A percentile compares a stretch with the other conserved stretches of the same genome.
phyloP scores from a whole-genome alignment of 2,888 invertebrate species.

The Drosophila anomalipes region DNA sequence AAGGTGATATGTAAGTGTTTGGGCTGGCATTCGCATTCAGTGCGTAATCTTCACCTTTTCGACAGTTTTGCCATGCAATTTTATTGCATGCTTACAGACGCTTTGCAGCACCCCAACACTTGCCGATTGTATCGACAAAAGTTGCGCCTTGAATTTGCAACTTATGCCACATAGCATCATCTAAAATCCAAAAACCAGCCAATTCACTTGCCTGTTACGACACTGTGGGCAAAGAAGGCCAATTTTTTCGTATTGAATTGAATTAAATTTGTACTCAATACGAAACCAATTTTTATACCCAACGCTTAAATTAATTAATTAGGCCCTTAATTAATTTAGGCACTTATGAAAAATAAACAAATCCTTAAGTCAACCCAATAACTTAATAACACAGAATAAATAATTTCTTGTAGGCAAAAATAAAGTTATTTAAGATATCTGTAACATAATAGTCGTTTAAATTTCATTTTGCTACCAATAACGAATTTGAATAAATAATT shows the following conservation, averaged over 20 bases:
- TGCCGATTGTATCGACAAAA: conserved; percentile 72
- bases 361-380: background rate
- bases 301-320: too few relatives aligned
- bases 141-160: conserved; percentile 71
- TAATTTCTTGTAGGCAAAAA: background rate
- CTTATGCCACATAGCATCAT: conserved; percentile 58
- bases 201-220: conserved; percentile 2
- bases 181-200: conserved; percentile 21
- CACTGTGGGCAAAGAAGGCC: conserved; percentile 8
- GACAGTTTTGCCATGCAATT: conserved; percentile 68
- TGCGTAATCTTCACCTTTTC: conserved; percentile 79
- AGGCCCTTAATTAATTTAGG: too few relatives aligned
- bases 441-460: background rate
- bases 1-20: conserved; percentile 8
- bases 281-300: too few relatives aligned
- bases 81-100: conserved; percentile 66
- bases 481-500: background rate
- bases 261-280: background rate
- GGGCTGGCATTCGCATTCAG: conserved; percentile 69
- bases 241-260: background rate
- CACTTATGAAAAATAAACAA: background rate
- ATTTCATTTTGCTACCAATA: background rate
- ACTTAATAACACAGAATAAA: background rate
- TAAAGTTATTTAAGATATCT: background rate
- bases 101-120: conserved; percentile 21